Evolutionary conservation across 2,797 vertebrate genomes (phyloP).

Genomic region (Fundulus diaphanus): DNA sequence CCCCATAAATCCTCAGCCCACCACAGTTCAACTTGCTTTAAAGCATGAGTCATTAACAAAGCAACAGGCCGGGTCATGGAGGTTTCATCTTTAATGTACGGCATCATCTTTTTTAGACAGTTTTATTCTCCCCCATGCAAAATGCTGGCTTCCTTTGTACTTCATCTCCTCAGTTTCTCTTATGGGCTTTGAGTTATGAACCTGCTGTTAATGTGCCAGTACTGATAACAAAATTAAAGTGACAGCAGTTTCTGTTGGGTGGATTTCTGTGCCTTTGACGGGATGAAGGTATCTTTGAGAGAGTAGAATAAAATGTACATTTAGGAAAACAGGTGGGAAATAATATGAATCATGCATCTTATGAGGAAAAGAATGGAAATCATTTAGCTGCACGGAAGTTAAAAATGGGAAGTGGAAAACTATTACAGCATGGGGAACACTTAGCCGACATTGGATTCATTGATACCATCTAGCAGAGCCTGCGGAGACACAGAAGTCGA

Average conservation of each 20-base stretch:
- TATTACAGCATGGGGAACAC: not conserved
- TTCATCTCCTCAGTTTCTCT: not conserved
- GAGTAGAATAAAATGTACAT: not conserved
- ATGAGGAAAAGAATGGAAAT: not conserved
- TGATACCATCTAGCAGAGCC: constrained; percentile 17
- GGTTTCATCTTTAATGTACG: not conserved
- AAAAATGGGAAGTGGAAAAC: not conserved
- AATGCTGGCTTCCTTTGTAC: not conserved
- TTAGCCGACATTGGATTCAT: constrained; percentile 31
- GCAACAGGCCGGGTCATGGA: not conserved
- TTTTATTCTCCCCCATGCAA: not conserved
- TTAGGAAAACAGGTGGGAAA: not conserved
- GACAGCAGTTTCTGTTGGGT: not conserved
- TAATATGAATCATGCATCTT: not conserved
- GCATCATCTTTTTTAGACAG: no score
- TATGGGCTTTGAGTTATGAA: not conserved
- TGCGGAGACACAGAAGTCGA: constrained; percentile 42
- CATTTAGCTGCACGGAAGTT: not conserved
- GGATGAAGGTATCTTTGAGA: not conserved
- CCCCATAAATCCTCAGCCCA: no score
- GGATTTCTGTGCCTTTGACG: not conserved
- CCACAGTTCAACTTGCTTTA: not conserved
- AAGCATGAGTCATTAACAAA: not conserved
- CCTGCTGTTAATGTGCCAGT: not conserved
- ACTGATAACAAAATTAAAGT: not conserved